A percentile compares a stretch with the other conserved stretches of the same genome.
Evolutionary conservation across 1,140 invertebrate species (phyloP).

Genomic region (Cyphomyrmex costatus): DNA sequence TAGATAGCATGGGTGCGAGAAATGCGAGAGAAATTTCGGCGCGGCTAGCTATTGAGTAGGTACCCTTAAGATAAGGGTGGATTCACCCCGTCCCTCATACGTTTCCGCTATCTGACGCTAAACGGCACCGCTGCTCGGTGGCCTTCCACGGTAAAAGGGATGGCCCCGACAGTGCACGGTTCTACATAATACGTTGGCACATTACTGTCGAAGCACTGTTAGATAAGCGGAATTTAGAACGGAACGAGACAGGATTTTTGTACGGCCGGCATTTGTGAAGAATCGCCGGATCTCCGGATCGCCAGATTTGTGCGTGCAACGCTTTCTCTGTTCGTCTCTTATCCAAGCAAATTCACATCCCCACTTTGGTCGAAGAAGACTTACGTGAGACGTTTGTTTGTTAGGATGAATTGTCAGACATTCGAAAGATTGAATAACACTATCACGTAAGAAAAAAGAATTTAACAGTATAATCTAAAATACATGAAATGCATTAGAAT

Average conservation of each 20-base stretch:
- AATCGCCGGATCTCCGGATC: conserved; percentile 45
- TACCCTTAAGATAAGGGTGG: conserved; percentile 85
- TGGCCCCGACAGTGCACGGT: conserved; percentile 77
- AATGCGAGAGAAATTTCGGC: conserved; percentile 70
- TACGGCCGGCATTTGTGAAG: conserved; percentile 70
- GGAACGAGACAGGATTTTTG: conserved; percentile 79
- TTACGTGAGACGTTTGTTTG: not conserved
- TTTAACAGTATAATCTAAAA: no score
- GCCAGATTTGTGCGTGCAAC: conserved; percentile 40
- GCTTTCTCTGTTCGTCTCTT: not conserved
- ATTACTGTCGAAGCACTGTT: conserved; percentile 82
- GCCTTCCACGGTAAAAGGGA: conserved; percentile 82
- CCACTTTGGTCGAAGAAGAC: not conserved
- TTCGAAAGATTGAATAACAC: not conserved
- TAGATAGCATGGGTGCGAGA: conserved; percentile 38
- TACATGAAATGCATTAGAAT: not conserved
- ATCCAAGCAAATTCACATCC: conserved; percentile 19
- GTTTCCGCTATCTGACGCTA: conserved; percentile 83
- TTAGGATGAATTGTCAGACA: not conserved
- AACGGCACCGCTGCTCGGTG: conserved; percentile 79
- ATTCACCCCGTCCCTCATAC: conserved; percentile 82
- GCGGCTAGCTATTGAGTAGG: conserved; percentile 85
- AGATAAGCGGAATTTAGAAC: conserved; percentile 84
- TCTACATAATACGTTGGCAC: conserved; percentile 84
- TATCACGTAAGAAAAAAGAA: not conserved